Base-by-base conservation (phyloP, 2,797 vertebrate genomes). In the Oreortyx pictus region DNA sequence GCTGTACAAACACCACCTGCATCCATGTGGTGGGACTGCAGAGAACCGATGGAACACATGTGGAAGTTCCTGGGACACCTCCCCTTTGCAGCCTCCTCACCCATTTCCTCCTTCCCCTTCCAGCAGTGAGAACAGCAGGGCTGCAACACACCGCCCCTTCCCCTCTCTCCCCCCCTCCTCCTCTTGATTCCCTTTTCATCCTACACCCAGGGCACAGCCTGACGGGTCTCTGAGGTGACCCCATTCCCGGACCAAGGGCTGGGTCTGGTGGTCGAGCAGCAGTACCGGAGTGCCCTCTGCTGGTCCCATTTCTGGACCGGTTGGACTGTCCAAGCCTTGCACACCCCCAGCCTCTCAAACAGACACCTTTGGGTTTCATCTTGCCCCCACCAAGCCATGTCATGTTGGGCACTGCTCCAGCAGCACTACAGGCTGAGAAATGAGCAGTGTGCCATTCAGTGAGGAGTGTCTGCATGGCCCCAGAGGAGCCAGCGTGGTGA, bases 201-300 rank as follows among this genome's bases (percentile, higher is more conserved):
- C 59, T 22, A 46, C 31, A 6, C 18, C 5, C 59, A 14, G 35
- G 47, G 41, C 49, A 56, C 80, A 66, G 46, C 18, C 2, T 31
- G 8, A 16, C 0, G 9, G 56, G n/a, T 20, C 12, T 82, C 67
- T 25, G 33, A 77, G 76, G 22, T 9, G 8, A 72, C 72, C 47
- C 35, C 5, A 1, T 4, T 72, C 8, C 64, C 39, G 1, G 25
- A 2, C 17, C 0, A 44, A 89, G 78, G 81, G 39, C 75, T 82
- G 2, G 1, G 49, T 17, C 46, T 7, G 1, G 67, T 31, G 83
- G 82, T 88, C 22, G 74, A 95, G 95, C 12, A 2, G 37, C 71
- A 90, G 95, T 95, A 91, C 47, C 77, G 25, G 92, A 95, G 94
- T 90, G 96, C 96, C 97, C 97, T 95, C 97, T 98, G 86, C 96